Base-by-base conservation (phyloP, 2,888 invertebrate genomes). In the Tuberolachnus salignus region DNA sequence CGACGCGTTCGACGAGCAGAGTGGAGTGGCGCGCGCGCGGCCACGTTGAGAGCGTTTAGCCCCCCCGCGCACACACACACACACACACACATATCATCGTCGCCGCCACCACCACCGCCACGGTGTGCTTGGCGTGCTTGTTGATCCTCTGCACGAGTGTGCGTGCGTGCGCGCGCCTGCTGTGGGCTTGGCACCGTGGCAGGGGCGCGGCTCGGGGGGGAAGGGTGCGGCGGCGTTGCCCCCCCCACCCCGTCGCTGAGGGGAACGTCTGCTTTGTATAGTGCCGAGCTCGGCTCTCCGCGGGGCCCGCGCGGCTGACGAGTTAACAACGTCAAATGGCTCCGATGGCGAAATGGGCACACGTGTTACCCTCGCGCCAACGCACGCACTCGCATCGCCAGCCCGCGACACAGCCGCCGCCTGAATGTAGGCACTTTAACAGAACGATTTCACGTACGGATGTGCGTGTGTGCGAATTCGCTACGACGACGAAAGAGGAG, bases 301-400 rank as follows among this genome's bases (percentile, higher is more conserved):
- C 78, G 78, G 78, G 78, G 59, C 78, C 78, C 63, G 53, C 70
- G 46, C 19, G 10, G 72, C 34, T 73, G 69, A 78, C 75, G 59
- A 75, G 75, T 75, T 75, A 75, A 75, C 74, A 74, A 74, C 78
- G 78, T 78, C 67, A 59, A 78, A 78, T 59, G 67, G 69, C 69
- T 78, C 78, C 57, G 69, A 78, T 78, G 78, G 78, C 78, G 78
- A 78, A 78, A 78, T 69, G 78, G 78, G 78, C 78, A 78, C 78
- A 78, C 69, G 59, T 74, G 74, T 74, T 74, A 74, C 74, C 74
- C 74, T 74, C 74, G 55, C 64, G 63, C 63, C 46, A 8, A 13
- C 53, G 69, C 21, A 6, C 71, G 59, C 49, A 49, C 11, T 16
- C 49, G 49, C 49, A 34, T 21, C n/a, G 19, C 23, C 72, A 46